Evolutionary conservation across 2,113 vertebrate species (phyloP).

Genomic region (Cranoglanis bouderius): DNA sequence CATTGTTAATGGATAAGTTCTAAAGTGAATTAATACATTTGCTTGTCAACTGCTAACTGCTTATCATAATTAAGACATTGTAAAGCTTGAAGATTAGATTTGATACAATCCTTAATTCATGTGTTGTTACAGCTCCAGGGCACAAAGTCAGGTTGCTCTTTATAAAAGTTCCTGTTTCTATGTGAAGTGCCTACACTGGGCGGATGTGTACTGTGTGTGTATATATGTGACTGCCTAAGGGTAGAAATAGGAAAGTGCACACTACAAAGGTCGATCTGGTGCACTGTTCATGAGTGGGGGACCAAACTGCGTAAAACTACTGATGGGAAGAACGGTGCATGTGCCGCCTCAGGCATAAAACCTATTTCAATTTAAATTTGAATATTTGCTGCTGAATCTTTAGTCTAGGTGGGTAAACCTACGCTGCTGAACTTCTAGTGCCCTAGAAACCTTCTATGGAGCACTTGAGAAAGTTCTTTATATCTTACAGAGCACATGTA

Average conservation of each 20-base stretch:
- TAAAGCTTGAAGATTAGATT: slow-evolving; percentile 41
- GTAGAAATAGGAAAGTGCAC: slow-evolving; percentile 50
- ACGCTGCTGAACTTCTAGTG: slow-evolving; percentile 57
- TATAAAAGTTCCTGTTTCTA: slow-evolving; percentile 62
- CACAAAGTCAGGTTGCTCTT: slow-evolving; percentile 67
- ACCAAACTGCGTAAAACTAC: slow-evolving; percentile 75
- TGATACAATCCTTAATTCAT: slow-evolving; percentile 56
- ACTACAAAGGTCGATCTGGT: slow-evolving; percentile 53
- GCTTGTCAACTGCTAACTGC: slow-evolving; percentile 37
- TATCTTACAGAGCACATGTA: slow-evolving; percentile 52
- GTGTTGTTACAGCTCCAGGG: slow-evolving; percentile 65
- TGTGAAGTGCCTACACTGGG: slow-evolving; percentile 79
- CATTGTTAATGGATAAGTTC: slow-evolving; percentile 41
- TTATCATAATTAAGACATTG: slow-evolving; percentile 18
- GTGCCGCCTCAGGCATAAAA: slow-evolving; percentile 67
- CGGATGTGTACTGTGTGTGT: slow-evolving; percentile 57
- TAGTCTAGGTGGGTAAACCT: slow-evolving; percentile 70
- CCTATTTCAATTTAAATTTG: slow-evolving; percentile 61
- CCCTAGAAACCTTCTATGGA: slow-evolving; percentile 49
- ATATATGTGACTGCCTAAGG: slow-evolving; percentile 54
- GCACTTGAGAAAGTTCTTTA: slow-evolving; percentile 45
- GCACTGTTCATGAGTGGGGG: slow-evolving; percentile 63
- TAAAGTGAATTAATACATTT: slow-evolving; percentile 42
- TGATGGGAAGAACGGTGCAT: slow-evolving; percentile 70
- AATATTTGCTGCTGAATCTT: slow-evolving; percentile 73